phyloP scores from a whole-genome alignment of 1,140 invertebrate genomes.

The Drosophila leontia region DNA sequence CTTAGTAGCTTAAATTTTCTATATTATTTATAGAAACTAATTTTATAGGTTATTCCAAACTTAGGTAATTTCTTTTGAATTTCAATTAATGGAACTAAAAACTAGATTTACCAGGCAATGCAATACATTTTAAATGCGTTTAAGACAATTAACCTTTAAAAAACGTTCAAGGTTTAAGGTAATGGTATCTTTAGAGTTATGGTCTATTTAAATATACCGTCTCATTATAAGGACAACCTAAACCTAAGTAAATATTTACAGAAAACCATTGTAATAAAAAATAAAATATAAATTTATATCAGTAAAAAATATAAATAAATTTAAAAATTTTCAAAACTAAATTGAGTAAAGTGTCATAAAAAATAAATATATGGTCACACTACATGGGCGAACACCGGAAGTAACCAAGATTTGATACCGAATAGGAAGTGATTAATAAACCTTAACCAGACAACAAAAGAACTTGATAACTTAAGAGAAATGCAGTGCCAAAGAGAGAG shows the following conservation, averaged over 20 bases:
- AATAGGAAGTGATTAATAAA: conserved; percentile 72
- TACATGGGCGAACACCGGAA: no score
- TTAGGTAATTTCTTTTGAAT: not conserved
- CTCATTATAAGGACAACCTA: no score
- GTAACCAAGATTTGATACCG: conserved; percentile 21
- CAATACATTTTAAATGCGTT: conserved; percentile 1
- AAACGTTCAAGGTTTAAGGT: no score
- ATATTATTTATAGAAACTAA: not conserved
- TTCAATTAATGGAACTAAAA: not conserved
- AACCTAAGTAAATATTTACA: no score
- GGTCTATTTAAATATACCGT: no score
- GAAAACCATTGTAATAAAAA: no score
- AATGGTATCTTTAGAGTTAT: no score
- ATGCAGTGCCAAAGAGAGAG: conserved; percentile 6
- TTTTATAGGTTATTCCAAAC: not conserved
- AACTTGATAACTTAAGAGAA: conserved; percentile 40
- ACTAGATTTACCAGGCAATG: not conserved
- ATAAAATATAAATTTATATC: no score
- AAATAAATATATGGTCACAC: conserved; percentile 1
- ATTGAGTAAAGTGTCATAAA: not conserved
- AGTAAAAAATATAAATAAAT: no score
- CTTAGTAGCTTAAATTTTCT: not conserved
- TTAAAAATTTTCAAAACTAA: not conserved
- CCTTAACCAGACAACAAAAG: conserved; percentile 50
- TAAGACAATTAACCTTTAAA: not conserved